Base-by-base conservation (phyloP, 2,888 invertebrate species). In the Petrophora chlorosata region DNA sequence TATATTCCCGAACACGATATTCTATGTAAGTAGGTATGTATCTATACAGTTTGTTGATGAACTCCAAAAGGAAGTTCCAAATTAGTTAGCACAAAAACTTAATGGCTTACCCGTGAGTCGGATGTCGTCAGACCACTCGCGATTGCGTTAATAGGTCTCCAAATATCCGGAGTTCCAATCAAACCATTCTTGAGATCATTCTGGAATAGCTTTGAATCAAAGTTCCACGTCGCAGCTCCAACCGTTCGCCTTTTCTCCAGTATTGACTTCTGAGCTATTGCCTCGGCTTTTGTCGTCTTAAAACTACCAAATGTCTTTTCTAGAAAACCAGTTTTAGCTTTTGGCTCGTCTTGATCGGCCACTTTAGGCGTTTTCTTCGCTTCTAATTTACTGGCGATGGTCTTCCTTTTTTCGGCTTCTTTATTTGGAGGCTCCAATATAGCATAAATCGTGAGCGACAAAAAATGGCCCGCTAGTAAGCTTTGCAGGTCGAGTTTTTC, bases 371-470 rank as follows among this genome's bases (percentile, higher is more conserved):
- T 61, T 65, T 80, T 81, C 65, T 80, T 88, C 12, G 73, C 53
- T 23, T 83, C 85, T 56, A 76, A 63, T 3, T 78, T 69, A 82
- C 87, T 75, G 58, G 73, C 67, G 58, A n/a, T n/a, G n/a, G 65
- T 80, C 66, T 76, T 85, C 42, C 82, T 73, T 64, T 83, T 90
- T 48, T 84, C 78, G 46, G 73, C 56, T 32, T 85, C 81, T 64
- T 68, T 59, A 75, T 89, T 90, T 10, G 91, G 90, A 32, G 92
- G 91, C 66, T 94, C 94, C 62, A 94, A 79, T 64, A 94, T 79
- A 12, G 94, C 94, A 69, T 94, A 94, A 40, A 94, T 92, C 3
- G 94, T 94, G 17, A 94, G 89, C 1, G 94, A 94, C 36, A 94
- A 83, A 73, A 94, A 93, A 76, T 92, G 93, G 0, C 93, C 94